Percentiles rank a stretch among this genome's conserved stretches.
phyloP scores from a whole-genome alignment of 2,888 invertebrate genomes.

The Stegana nigrithorax region DNA sequence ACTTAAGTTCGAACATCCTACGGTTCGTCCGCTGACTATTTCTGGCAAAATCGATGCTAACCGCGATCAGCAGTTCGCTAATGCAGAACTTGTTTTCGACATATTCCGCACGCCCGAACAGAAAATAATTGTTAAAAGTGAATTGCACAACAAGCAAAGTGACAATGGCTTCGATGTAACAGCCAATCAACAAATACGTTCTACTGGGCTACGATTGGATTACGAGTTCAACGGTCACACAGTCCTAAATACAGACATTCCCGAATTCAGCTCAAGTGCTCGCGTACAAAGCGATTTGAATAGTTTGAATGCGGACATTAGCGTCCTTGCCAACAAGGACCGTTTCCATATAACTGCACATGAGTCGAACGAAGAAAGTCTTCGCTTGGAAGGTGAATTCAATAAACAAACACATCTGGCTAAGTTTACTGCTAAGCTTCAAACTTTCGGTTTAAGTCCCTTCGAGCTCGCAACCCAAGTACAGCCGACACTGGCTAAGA shows the following conservation, averaged over 20 bases:
- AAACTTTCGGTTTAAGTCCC: conserved; percentile 51
- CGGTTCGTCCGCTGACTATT: conserved; percentile 70
- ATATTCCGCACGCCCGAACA: conserved; percentile 73
- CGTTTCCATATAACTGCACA: conserved; percentile 53
- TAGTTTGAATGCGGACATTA: conserved; percentile 59
- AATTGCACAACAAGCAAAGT: conserved; percentile 32
- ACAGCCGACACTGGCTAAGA: conserved; percentile 46
- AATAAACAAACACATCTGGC: conserved; percentile 47
- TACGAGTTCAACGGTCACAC: conserved; percentile 50
- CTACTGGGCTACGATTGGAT: conserved; percentile 67
- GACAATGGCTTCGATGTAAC: conserved; percentile 68
- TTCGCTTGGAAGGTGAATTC: conserved; percentile 45
- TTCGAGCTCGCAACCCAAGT: conserved; percentile 50
- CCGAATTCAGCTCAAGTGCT: conserved; percentile 58
- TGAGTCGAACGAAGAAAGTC: conserved; percentile 52
- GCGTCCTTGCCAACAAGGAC: conserved; percentile 59
- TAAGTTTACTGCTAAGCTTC: conserved; percentile 48
- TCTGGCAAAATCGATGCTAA: conserved; percentile 69
- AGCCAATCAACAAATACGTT: conserved; percentile 66
- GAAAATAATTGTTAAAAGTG: conserved; percentile 67
- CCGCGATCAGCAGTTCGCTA: conserved; percentile 53
- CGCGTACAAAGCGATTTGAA: conserved; percentile 57
- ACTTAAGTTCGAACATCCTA: conserved; percentile 77
- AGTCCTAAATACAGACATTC: conserved; percentile 53
- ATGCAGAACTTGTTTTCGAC: conserved; percentile 71